Evolutionary conservation across 2,797 vertebrate genomes (phyloP).

Genomic region (Staurois parvus): DNA sequence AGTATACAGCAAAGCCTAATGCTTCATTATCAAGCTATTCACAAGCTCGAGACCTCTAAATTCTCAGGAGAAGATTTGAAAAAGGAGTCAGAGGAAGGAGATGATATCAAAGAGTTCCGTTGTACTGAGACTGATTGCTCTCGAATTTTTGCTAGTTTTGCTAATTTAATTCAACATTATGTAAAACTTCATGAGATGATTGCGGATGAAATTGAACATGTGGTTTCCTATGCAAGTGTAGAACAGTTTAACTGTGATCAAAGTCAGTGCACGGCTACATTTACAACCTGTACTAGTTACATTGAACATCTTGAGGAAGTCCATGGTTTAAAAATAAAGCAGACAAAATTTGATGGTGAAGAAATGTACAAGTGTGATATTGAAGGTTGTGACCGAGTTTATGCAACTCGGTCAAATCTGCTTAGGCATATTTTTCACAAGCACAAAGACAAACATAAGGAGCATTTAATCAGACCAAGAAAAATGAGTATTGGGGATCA

Average conservation of each 20-base stretch:
- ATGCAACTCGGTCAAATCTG: constrained; percentile 94
- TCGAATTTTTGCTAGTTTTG: constrained; percentile 90
- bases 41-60: constrained; percentile 88
- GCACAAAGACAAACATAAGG: constrained; percentile 90
- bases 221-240: constrained; percentile 79
- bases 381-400: constrained; percentile 92
- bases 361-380: constrained; percentile 89
- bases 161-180: constrained; percentile 92
- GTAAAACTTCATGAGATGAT: constrained; percentile 90
- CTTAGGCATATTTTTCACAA: constrained; percentile 94
- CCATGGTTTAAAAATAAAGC: constrained; percentile 79
- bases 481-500: constrained; percentile 73
- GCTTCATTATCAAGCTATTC: constrained; percentile 94
- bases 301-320: constrained; percentile 85
- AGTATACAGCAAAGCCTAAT: constrained; percentile 97
- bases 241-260: constrained; percentile 91
- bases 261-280: constrained; percentile 82
- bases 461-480: constrained; percentile 85
- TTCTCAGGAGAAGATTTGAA: constrained; percentile 86
- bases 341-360: constrained; percentile 78
- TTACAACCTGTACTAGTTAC: constrained; percentile 87
- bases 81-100: constrained; percentile 74
- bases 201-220: constrained; percentile 82
- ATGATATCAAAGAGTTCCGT: constrained; percentile 84
- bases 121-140: constrained; percentile 95